phyloP scores from a whole-genome alignment of 1,140 invertebrate species.

The Hyles vespertilio region DNA sequence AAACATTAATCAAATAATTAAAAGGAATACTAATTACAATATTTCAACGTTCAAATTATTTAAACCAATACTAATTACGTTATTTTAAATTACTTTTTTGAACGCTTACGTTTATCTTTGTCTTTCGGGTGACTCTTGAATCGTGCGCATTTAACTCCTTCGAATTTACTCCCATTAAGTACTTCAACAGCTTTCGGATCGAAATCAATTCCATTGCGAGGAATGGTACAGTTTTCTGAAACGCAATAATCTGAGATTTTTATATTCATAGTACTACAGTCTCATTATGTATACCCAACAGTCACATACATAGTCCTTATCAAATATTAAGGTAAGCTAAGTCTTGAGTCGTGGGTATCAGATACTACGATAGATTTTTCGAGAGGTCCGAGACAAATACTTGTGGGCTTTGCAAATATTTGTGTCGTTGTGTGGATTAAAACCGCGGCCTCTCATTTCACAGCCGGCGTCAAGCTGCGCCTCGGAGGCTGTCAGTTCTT shows the following conservation, averaged over 20 bases:
- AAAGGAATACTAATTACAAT: constrained; percentile 1
- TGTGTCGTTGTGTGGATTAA: too few species aligned
- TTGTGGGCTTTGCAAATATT: too few species aligned
- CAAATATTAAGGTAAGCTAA: too few species aligned
- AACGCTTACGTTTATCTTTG: constrained; percentile 54
- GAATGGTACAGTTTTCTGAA: constrained; percentile 53
- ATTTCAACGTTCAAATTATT: neutral
- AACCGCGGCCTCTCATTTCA: too few species aligned
- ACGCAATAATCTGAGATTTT: constrained; percentile 17
- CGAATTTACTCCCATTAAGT: constrained; percentile 44
- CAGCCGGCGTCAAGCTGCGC: too few species aligned
- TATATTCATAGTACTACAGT: neutral
- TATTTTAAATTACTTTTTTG: too few species aligned
- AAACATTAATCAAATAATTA: neutral
- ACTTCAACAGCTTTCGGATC: constrained; percentile 47
- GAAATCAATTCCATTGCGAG: constrained; percentile 33
- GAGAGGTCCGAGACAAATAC: too few species aligned
- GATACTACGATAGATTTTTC: too few species aligned
- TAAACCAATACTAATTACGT: neutral
- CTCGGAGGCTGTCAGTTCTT: too few species aligned
- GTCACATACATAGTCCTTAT: too few species aligned
- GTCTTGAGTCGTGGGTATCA: too few species aligned
- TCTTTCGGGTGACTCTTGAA: constrained; percentile 67
- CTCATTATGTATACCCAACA: neutral
- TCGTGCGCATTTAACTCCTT: constrained; percentile 37